phyloP scores from a whole-genome alignment of 2,888 invertebrate genomes.

The Siphlonurus alternatus region DNA sequence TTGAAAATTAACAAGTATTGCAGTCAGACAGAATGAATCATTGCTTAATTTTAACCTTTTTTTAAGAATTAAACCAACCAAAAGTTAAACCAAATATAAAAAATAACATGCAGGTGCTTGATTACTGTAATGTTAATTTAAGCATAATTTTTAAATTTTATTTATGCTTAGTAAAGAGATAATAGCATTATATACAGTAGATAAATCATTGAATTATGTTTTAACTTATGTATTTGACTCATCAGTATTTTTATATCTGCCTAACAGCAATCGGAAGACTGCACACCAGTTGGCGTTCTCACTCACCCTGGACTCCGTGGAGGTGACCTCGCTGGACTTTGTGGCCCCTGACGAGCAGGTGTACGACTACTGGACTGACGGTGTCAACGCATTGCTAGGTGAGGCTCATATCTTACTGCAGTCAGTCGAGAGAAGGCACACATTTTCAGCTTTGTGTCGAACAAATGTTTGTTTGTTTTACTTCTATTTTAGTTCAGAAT shows the following conservation, averaged over 20 bases:
- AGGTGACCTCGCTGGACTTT: slow-evolving; percentile 73
- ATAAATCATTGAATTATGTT: too few species aligned
- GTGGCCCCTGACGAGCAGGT: slow-evolving; percentile 79
- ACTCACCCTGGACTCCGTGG: slow-evolving; percentile 63
- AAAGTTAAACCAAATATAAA: too few species aligned
- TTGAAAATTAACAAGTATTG: neutral
- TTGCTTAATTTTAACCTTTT: too few species aligned
- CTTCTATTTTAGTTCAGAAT: neutral
- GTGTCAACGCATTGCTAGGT: slow-evolving; percentile 71
- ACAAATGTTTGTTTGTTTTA: neutral
- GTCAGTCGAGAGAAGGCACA: neutral
- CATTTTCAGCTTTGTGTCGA: neutral
- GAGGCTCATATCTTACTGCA: slow-evolving; percentile 15
- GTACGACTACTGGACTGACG: slow-evolving; percentile 91
- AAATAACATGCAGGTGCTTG: too few species aligned
- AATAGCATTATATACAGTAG: too few species aligned
- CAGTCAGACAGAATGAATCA: neutral
- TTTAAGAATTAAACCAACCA: too few species aligned
- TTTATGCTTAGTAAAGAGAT: neutral
- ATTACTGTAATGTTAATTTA: too few species aligned
- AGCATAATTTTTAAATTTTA: neutral
- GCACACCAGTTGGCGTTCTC: slow-evolving; percentile 73
- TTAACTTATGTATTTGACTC: too few species aligned
- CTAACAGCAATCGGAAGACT: slow-evolving; percentile 52
- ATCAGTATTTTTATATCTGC: too few species aligned